phyloP scores from a whole-genome alignment of 2,113 vertebrate species.

The Psittacula cyanocephala region DNA sequence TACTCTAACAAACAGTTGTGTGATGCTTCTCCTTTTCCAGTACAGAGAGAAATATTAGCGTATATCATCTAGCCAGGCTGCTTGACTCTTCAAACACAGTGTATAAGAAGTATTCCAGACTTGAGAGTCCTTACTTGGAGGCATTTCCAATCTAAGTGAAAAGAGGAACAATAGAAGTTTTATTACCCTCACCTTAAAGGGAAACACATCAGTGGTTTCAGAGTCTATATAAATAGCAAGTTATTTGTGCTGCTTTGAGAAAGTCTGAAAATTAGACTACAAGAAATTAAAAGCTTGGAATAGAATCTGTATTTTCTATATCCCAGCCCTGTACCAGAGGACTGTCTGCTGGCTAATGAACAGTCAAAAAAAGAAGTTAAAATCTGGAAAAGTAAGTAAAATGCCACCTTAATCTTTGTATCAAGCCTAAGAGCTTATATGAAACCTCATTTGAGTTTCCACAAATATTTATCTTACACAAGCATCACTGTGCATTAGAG shows the following conservation, averaged over 20 bases:
- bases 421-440: conserved; percentile 3
- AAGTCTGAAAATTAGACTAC: not conserved
- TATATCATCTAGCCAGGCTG: not conserved
- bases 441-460: conserved; percentile 2
- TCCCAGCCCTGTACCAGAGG: not conserved
- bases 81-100: not conserved
- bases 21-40: not conserved
- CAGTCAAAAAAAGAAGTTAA: not conserved
- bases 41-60: not conserved
- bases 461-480: conserved; percentile 34
- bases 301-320: not conserved
- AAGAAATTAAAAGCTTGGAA: not conserved
- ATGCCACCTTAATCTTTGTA: not conserved
- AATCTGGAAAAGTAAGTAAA: conserved; percentile 9
- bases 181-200: not conserved
- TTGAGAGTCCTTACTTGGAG: not conserved
- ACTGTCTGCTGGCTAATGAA: not conserved
- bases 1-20: not conserved
- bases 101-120: not conserved
- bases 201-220: not conserved
- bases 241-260: not conserved
- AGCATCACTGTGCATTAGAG: conserved; percentile 12
- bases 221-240: not conserved
- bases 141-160: not conserved
- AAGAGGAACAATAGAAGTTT: not conserved